A percentile compares a stretch with the other conserved stretches of the same genome.
These are phyloP conservation scores for Centrocercus urophasianus DNA, from an alignment of 2,113 vertebrate genomes.

Conservation along the genomic window DNA sequence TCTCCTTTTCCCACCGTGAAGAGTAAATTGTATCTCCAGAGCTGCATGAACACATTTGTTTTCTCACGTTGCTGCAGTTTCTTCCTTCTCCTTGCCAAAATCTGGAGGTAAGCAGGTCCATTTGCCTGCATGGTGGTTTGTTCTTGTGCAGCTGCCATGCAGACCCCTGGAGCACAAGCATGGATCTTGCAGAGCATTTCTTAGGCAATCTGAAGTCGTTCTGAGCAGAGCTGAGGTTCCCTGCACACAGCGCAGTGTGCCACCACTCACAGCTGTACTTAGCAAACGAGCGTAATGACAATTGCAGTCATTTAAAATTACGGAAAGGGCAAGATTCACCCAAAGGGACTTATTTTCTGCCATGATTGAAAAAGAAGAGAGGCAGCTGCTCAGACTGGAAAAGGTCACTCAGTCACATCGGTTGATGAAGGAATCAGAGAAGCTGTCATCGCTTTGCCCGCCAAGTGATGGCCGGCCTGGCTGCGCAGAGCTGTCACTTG, in stretches of 20 bases:
- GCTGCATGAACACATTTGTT: not conserved
- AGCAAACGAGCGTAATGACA: constrained; percentile 49
- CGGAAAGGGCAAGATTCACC: constrained; percentile 58
- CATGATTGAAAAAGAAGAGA: constrained; percentile 76
- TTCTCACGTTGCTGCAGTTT: not conserved
- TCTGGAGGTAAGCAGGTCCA: rapidly evolving
- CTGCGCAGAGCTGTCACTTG: constrained; percentile 74
- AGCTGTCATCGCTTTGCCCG: constrained; percentile 78
- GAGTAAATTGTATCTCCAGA: not conserved
- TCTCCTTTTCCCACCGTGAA: not conserved
- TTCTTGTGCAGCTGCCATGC: rapidly evolving
- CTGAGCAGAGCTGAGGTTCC: not conserved
- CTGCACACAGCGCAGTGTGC: rapidly evolving
- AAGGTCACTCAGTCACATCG: constrained; percentile 81
- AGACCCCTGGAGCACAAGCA: rapidly evolving
- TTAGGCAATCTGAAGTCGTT: not conserved
- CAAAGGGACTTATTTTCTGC: constrained; percentile 59
- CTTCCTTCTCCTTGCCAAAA: not conserved
- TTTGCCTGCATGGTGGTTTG: rapidly evolving
- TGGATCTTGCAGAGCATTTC: not conserved
- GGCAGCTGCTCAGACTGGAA: constrained; percentile 73
- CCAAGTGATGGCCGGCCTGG: constrained; percentile 66
- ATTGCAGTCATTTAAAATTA: constrained; percentile 73
- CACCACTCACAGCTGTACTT: not conserved
- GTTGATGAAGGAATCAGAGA: constrained; percentile 78